phyloP scores from a whole-genome alignment of 2,888 invertebrate genomes.

The Melieria crassipennis region DNA sequence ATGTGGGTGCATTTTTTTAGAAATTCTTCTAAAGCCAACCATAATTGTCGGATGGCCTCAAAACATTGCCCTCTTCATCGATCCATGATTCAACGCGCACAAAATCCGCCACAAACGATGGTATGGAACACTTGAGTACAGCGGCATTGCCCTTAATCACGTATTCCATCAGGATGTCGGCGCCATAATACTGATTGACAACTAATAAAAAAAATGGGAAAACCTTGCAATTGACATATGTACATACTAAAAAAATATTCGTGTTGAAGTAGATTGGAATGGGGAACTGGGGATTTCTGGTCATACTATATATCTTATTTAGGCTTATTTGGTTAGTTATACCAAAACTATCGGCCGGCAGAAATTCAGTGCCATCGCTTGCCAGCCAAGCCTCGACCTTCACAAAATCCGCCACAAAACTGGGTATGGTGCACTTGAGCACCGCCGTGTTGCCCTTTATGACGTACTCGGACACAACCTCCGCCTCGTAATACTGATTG shows the following conservation, averaged over 20 bases:
- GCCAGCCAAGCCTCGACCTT: constrained; percentile 85
- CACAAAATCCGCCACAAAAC: constrained; percentile 91
- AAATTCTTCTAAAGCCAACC: constrained; percentile 58
- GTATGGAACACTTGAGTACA: constrained; percentile 78
- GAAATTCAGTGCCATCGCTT: constrained; percentile 75
- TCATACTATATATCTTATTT: neutral
- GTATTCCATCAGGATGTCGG: constrained; percentile 78
- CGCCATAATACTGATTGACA: constrained; percentile 77
- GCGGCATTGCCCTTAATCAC: constrained; percentile 79
- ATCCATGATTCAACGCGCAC: constrained; percentile 78
- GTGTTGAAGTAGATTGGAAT: constrained; percentile 16
- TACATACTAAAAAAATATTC: constrained; percentile 10
- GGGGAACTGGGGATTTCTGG: neutral
- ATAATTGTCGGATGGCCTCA: constrained; percentile 67
- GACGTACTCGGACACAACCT: constrained; percentile 89
- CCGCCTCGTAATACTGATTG: constrained; percentile 88
- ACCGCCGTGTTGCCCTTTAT: constrained; percentile 89
- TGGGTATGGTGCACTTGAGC: constrained; percentile 88
- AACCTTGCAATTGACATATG: constrained; percentile 1
- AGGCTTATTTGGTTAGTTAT: constrained; percentile 55
- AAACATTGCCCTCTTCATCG: constrained; percentile 71
- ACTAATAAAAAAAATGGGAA: constrained; percentile 66
- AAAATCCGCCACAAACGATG: constrained; percentile 79
- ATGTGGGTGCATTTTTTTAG: neutral
- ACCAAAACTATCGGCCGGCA: constrained; percentile 79